Evolutionary conservation across 2,888 invertebrate species (phyloP), one percentile per base, ranked within the genome.

Genomic region (Xylota segnis): DNA sequence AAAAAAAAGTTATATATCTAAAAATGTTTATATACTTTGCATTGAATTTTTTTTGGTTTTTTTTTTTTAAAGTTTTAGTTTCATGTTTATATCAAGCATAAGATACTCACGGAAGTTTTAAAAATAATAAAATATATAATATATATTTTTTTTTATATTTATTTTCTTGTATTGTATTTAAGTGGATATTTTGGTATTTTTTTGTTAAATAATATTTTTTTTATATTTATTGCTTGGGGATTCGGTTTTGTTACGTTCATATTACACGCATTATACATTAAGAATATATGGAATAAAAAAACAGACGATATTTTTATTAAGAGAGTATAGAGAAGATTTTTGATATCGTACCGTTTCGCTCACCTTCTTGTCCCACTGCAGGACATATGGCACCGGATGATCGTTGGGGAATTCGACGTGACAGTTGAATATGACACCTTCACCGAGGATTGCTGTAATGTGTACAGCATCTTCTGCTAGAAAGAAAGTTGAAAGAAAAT

Each of bases 341-440:
- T 92, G 91, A 94, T 95, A 96, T 95, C 97, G 96, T 97, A 97
- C 97, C 97, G 96, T 96, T 94, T 96, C 96, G 96, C 96, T 96
- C 96, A 97, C 97, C 97, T 98, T 97, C 96, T 98, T 98, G 96
- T 97, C 97, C 98, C 98, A 99, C 95, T 98, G 98, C 93, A 98
- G 96, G 94, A 98, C 98, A 94, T 98, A 98, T 94, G 98, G 97
- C 94, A 98, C 97, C 92, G 97, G 97, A 94, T 97, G 96, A 94
- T 97, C 97, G 93, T 97, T 97, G 93, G 98, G 97, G 94, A 98
- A 98, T 94, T 98, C 97, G 94, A 98, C 97, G 94, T 97, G 97
- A 94, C 98, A 99, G 94, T 98, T 98, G 95, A 99, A 97, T 93
- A 98, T 96, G 94, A 98, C 98, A 93, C 97, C 97, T 94, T 98